Conservation (phyloP, 1,140 invertebrate species). For the Apis laboriosa region DNA sequence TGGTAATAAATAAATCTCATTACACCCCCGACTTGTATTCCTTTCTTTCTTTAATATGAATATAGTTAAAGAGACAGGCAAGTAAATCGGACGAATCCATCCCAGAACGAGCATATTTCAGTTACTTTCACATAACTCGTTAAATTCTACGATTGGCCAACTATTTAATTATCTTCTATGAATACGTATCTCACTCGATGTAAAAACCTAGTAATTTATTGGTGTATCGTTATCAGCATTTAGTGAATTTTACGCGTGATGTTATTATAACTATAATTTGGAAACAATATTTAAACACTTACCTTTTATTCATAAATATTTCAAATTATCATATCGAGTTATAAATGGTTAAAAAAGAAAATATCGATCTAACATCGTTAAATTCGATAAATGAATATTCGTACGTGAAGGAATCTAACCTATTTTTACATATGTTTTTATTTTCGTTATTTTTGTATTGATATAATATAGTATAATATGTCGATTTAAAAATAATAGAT, state of each 20-base stretch:
- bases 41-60: slow-evolving; percentile 20
- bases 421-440: not conserved
- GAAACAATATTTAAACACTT: not conserved
- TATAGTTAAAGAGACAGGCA: slow-evolving; percentile 18
- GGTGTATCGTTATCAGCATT: not conserved
- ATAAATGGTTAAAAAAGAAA: not conserved
- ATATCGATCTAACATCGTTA: slow-evolving; percentile 8
- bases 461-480: not conserved
- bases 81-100: slow-evolving; percentile 48
- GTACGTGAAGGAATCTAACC: not conserved
- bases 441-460: not conserved
- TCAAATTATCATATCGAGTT: not conserved
- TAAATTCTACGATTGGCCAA: slow-evolving; percentile 10
- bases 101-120: slow-evolving; percentile 14
- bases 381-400: not conserved
- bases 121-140: slow-evolving; percentile 18
- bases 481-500: not conserved
- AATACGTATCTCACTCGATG: slow-evolving; percentile 22
- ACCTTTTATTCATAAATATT: not conserved
- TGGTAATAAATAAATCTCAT: slow-evolving; percentile 63
- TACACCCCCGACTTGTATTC: slow-evolving; percentile 49
- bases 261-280: not conserved
- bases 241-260: not conserved
- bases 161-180: slow-evolving; percentile 18
- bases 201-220: not conserved